Evolutionary conservation across 1,140 invertebrate species (phyloP).

Genomic region (Megalopta genalis): DNA sequence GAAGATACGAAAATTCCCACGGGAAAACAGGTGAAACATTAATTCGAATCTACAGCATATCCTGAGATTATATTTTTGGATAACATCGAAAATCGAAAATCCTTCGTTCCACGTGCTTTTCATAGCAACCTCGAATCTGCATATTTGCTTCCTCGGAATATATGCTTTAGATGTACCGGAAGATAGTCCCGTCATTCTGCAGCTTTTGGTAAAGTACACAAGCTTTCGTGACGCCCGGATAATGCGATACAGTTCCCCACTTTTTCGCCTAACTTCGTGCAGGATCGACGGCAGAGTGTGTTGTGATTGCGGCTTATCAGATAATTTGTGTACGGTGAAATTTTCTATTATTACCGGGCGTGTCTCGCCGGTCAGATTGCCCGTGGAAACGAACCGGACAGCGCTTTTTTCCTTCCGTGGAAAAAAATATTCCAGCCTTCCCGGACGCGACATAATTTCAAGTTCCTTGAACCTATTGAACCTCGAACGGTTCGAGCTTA

Average conservation of each 20-base stretch:
- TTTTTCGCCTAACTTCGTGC: conserved; percentile 19
- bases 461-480: neutral
- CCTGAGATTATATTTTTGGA: too few relatives aligned
- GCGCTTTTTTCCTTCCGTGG: conserved; percentile 9
- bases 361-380: conserved; percentile 9
- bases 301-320: conserved; percentile 41
- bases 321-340: conserved; percentile 35
- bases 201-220: conserved; percentile 14
- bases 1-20: too few relatives aligned
- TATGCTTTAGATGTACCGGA: neutral
- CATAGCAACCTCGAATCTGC: too few relatives aligned
- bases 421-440: conserved; percentile 24
- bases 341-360: conserved; percentile 42
- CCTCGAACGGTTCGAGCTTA: too few relatives aligned
- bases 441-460: conserved; percentile 14
- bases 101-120: too few relatives aligned
- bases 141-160: neutral
- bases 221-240: conserved; percentile 16
- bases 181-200: neutral
- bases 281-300: conserved; percentile 10
- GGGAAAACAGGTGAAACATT: too few relatives aligned
- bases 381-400: conserved; percentile 8
- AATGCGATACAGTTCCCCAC: conserved; percentile 27
- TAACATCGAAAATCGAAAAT: too few relatives aligned
- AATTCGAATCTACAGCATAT: too few relatives aligned